These are phyloP conservation scores for Pseudochromis fuscus DNA, from an alignment of 2,797 vertebrate genomes.

Conservation along the genomic window DNA sequence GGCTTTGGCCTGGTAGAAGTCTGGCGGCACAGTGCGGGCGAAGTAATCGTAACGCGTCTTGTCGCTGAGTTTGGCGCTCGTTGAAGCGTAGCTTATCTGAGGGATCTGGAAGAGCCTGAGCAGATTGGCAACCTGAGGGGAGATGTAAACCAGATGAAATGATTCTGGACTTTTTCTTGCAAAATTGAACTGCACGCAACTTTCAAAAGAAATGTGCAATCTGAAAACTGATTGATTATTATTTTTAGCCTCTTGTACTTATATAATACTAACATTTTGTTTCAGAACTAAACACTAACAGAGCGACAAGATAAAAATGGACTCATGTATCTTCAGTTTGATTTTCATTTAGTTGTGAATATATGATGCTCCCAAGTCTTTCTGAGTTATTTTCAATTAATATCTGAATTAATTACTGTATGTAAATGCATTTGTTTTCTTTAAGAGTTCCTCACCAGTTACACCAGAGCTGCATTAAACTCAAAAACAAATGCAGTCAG, in stretches of 20 bases:
- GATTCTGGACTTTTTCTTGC: neutral
- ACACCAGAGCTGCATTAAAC: neutral
- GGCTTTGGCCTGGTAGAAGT: constrained; percentile 99
- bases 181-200: neutral
- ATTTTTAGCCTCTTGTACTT: neutral
- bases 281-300: neutral
- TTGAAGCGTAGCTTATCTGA: constrained; percentile 99
- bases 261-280: neutral
- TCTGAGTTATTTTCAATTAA: neutral
- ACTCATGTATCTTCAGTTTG: too few species aligned
- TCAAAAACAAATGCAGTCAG: constrained; percentile 6
- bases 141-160: constrained; percentile 16
- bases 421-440: constrained; percentile 2
- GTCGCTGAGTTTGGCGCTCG: constrained; percentile 98
- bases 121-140: constrained; percentile 94
- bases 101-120: constrained; percentile 98
- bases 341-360: too few species aligned
- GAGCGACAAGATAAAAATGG: too few species aligned
- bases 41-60: constrained; percentile 98
- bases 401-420: constrained; percentile 5
- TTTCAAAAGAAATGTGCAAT: neutral
- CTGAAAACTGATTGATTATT: neutral
- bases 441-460: neutral
- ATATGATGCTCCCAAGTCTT: neutral
- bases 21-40: constrained; percentile 95